Base-by-base conservation (phyloP, 2,888 invertebrate genomes). In the Dinocampus coccinellae region DNA sequence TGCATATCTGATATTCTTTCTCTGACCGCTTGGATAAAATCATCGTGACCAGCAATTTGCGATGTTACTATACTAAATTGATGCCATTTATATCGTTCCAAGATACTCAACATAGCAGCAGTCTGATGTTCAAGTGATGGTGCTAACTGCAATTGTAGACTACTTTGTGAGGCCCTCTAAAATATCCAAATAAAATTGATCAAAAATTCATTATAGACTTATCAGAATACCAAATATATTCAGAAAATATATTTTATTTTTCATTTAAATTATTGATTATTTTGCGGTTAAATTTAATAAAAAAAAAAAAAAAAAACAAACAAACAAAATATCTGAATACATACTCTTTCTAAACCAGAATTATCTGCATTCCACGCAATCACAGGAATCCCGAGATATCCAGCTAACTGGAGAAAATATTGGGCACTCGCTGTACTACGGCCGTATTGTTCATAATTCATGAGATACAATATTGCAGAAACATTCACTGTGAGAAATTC, bases 331-430 rank as follows among this genome's bases (percentile, higher is more conserved):
- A 20, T 20, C 6, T 42, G n/a, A 24, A 22, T 33, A 79, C 84
- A 82, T 75, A 86, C 87, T 80, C 90, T 87, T 79, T 91, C 92
- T 72, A 97, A 90, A 47, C 97, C 98, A 52, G 97, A 96, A 88
- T 98, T 98, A 88, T 98, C 98, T 9, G 97, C 97, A 88, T 98
- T 98, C 98, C 98, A 98, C 9, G 97, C 96, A 80, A 98, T 96
- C 66, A 98, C 97, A 80, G 98, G 98, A 85, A 98, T 97, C 78
- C 97, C 97, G 81, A 97, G 90, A 89, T 97, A 97, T 72, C 96
- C 96, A 79, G 97, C 96, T 83, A 97, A 90, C 89, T 97, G 97
- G 78, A 97, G 91, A 88, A 97, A 96, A 89, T 97, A 97, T 88
- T 97, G 97, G 72, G 96, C 96, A 77, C 97, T 96, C 79, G 97